phyloP scores from a whole-genome alignment of 2,797 vertebrate species.

The Gymnoscopelus braueri region DNA sequence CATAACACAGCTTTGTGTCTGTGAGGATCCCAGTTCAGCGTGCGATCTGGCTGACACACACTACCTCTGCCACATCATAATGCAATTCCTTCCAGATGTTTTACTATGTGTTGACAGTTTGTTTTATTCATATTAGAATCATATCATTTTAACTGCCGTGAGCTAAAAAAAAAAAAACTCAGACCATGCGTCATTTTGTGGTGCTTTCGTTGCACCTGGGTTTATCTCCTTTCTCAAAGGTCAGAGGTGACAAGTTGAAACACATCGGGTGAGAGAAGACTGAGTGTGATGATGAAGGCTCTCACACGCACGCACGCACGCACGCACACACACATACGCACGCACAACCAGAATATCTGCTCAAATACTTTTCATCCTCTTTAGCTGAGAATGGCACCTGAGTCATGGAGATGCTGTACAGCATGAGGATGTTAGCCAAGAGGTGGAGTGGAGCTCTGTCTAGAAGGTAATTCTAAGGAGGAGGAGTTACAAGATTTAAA shows the following conservation, averaged over 20 bases:
- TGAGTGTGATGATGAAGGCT: not conserved
- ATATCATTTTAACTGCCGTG: too few relatives aligned
- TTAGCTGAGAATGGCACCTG: constrained; percentile 1
- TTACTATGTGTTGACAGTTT: too few relatives aligned
- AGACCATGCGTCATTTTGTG: not conserved
- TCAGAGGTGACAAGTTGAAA: constrained; percentile 15
- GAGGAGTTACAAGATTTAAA: constrained; percentile 63
- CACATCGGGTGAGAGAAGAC: constrained; percentile 9
- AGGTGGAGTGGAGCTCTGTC: constrained; percentile 54
- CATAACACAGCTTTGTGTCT: too few relatives aligned
- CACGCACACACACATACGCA: too few relatives aligned
- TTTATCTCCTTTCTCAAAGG: constrained; percentile 8
- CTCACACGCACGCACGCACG: too few relatives aligned
- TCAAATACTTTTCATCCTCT: constrained; percentile 9
- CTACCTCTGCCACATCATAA: too few relatives aligned
- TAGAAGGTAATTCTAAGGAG: constrained; percentile 70
- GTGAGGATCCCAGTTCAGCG: too few relatives aligned
- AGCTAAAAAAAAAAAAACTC: not conserved
- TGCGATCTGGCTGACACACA: too few relatives aligned
- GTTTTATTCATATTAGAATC: too few relatives aligned
- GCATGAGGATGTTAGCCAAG: constrained; percentile 27
- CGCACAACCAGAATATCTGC: not conserved
- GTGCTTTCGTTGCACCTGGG: constrained; percentile 6
- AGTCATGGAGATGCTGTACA: not conserved
- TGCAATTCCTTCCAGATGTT: too few relatives aligned